Base-by-base conservation (phyloP, 1,140 invertebrate genomes). In the Drosophila lini region DNA sequence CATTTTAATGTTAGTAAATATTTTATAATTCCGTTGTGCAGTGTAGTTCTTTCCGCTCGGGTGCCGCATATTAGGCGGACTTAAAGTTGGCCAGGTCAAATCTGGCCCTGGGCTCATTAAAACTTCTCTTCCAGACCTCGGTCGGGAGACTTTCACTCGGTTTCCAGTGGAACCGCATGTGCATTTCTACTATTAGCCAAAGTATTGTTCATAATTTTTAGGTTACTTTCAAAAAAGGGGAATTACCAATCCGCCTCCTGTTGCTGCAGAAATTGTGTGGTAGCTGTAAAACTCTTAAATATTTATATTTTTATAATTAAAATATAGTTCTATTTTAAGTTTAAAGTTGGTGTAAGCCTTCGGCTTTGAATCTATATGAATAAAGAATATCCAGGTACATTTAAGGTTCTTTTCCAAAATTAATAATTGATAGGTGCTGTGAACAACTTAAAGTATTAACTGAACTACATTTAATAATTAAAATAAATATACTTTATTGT, bases 1-100 rank as follows among this genome's bases (percentile, higher is more conserved):
- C 80, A 89, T 89, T 88, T 89, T 89, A 84, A 84, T 88, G 84
- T 78, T 78, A 38, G 31, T 81, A 56, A 57, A 89, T 88, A 83
- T 80, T 89, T 88, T 73, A 88, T 48, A 80, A 53, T 57, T 61
- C 32, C 32, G 57, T 22, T 50, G 32, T 32, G 34, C 53, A 50
- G 47, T 59, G 47, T 25, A 22, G 42, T 59, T 6, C 41, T 42
- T 34, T 15, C 45, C 42, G 31, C 57, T 47, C 25, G 48, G 48
- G 53, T 57, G 59, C 57, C 59, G 70, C 70, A 67, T 80, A 76
- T 84, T 79, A 79, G 69, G 42, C 44, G 53, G 36, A 59, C 32
- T 73, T 71, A 73, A 73, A 71, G 69, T 73, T 71, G 50, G 69
- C 38, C 56, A 78, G 69, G 80, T 67, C 76, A 59, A 58, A 67